Percentiles rank a stretch among this genome's conserved stretches.
phyloP scores from a whole-genome alignment of 2,113 vertebrate species.

The Hippocampus zosterae region DNA sequence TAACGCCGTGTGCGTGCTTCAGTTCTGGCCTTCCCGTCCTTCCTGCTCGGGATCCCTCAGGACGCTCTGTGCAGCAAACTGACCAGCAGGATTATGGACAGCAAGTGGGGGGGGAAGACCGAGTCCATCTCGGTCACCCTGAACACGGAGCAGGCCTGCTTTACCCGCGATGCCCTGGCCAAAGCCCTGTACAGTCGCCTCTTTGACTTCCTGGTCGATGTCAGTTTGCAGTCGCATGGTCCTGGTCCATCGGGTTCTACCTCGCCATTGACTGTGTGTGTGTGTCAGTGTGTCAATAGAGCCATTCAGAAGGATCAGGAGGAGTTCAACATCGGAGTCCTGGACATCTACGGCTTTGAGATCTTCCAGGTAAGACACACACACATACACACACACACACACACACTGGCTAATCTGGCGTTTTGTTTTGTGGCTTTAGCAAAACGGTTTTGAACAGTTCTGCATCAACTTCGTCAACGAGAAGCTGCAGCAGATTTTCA shows the following conservation, averaged over 20 bases:
- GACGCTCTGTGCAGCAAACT: slow-evolving; percentile 73
- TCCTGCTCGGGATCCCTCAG: slow-evolving; percentile 75
- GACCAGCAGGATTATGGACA: slow-evolving; percentile 80
- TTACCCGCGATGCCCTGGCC: slow-evolving; percentile 76
- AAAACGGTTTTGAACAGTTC: slow-evolving; percentile 81
- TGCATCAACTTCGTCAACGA: slow-evolving; percentile 85
- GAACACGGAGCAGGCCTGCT: slow-evolving; percentile 77
- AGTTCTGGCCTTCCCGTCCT: slow-evolving; percentile 79
- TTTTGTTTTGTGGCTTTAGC: slow-evolving; percentile 41
- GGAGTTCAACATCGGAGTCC: slow-evolving; percentile 77
- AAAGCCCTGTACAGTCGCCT: slow-evolving; percentile 77
- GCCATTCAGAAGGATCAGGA: slow-evolving; percentile 79
- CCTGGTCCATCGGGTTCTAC: background rate
- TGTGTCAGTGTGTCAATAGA: slow-evolving; percentile 72
- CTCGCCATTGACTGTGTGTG: background rate
- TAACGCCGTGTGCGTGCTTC: slow-evolving; percentile 2
- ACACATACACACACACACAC: background rate
- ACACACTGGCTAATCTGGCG: background rate
- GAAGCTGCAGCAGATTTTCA: slow-evolving; percentile 83
- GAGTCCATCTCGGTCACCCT: slow-evolving; percentile 78
- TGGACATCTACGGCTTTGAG: slow-evolving; percentile 83
- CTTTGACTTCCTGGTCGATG: slow-evolving; percentile 79
- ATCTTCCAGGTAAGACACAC: slow-evolving; percentile 75
- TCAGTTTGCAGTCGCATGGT: slow-evolving; percentile 43
- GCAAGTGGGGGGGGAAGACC: slow-evolving; percentile 78